Conservation (phyloP, 2,113 vertebrate genomes). For the Seriola rivoliana region DNA sequence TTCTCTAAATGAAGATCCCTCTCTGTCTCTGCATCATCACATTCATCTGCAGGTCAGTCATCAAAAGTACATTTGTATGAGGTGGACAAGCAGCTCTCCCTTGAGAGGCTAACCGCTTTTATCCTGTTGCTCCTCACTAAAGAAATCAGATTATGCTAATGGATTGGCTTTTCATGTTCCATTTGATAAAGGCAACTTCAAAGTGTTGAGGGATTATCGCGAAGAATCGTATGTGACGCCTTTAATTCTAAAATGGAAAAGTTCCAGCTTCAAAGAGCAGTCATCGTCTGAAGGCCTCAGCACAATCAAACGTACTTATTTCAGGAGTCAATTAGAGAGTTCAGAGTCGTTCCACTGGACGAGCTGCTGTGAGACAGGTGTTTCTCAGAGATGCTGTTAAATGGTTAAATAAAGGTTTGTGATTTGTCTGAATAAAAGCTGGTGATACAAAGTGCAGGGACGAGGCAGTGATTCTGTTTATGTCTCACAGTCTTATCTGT, state of each 20-base stretch:
- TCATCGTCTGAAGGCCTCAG: slow-evolving; percentile 82
- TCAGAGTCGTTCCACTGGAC: slow-evolving; percentile 58
- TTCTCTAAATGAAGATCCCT: neutral
- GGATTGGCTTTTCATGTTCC: slow-evolving; percentile 63
- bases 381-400: neutral
- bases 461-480: neutral
- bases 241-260: slow-evolving; percentile 87
- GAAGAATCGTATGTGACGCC: slow-evolving; percentile 83
- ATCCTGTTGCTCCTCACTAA: slow-evolving; percentile 46
- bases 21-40: slow-evolving; percentile 3
- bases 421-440: neutral
- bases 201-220: slow-evolving; percentile 81
- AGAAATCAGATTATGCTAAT: slow-evolving; percentile 69
- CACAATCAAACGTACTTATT: slow-evolving; percentile 82
- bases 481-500: no score
- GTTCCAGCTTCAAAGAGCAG: slow-evolving; percentile 88
- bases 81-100: slow-evolving; percentile 18
- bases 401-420: neutral
- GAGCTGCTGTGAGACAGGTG: slow-evolving; percentile 14
- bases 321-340: slow-evolving; percentile 80
- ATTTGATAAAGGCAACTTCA: slow-evolving; percentile 58
- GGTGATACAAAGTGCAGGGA: neutral
- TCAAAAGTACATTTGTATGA: slow-evolving; percentile 40
- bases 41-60: slow-evolving; percentile 28
- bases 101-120: slow-evolving; percentile 29